Conservation (phyloP, 1,140 invertebrate genomes). For the Brachionus angularis region DNA sequence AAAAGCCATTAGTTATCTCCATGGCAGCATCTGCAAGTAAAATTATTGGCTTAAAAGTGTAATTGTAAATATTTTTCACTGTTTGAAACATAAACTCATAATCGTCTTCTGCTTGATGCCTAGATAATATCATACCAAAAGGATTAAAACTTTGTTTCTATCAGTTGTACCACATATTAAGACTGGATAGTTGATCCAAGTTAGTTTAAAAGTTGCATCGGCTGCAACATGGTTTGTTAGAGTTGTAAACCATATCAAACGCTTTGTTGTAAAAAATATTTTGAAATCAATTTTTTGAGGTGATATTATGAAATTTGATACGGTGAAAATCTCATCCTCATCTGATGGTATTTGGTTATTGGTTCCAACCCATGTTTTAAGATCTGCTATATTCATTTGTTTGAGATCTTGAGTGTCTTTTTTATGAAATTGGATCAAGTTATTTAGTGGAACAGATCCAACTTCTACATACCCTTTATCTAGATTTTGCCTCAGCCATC, state of each 20-base stretch:
- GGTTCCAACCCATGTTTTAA: background rate
- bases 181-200: background rate
- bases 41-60: background rate
- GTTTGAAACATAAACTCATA: slow-evolving; percentile 19
- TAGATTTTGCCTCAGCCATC: slow-evolving; percentile 3
- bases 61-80: background rate
- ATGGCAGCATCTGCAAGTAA: background rate
- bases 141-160: slow-evolving; percentile 7
- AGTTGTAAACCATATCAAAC: background rate
- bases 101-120: background rate
- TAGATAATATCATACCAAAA: slow-evolving; percentile 6
- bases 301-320: background rate
- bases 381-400: background rate
- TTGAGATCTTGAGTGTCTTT: background rate
- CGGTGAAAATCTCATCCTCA: background rate
- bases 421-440: background rate
- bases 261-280: background rate
- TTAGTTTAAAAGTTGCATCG: slow-evolving; percentile 1
- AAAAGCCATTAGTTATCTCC: slow-evolving; percentile 10
- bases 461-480: slow-evolving; percentile 14
- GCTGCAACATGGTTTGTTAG: background rate
- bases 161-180: slow-evolving; percentile 4
- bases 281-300: background rate
- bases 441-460: background rate
- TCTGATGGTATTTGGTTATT: background rate